Base-by-base conservation (phyloP, 1,140 invertebrate species). In the Psix sp. region DNA sequence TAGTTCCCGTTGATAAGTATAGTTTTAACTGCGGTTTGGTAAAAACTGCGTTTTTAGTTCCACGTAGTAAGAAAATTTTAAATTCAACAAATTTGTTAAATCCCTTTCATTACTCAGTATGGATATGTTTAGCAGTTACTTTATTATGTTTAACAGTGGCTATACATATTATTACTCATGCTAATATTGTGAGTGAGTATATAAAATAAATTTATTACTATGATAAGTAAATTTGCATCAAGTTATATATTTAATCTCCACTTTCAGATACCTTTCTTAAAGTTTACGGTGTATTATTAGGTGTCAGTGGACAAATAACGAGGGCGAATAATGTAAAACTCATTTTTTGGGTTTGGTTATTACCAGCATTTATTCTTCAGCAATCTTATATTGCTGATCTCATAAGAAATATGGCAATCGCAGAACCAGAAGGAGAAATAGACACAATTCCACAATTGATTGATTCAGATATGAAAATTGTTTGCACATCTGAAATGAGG, bases 301-400 rank as follows among this genome's bases (percentile, higher is more conserved):
- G 67, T n/a, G 17, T 75, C 21, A 35, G 66, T 15, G 59, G 59
- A 16, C 56, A 71, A 52, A 54, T 66, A 36, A 52, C 54, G 1
- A 43, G 52, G 31, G 45, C 39, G 18, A 31, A 35, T 13, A 73
- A 66, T 57, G 18, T 75, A 2, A 68, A 74, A 56, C 39, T 49
- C 1, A 36, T 77, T 21, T 60, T 76, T 16, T 74, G 66, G 48
- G 52, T 45, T 13, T 76, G 72, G 68, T 46, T 77, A 9, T 26
- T 77, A 20, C 68, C 72, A n/a, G 51, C 77, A 62, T 76, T 46
- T 40, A 73, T 76, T 33, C 31, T 76, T 31, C 59, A 68, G 18
- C 77, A 78, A 33, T 66, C 35, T 0, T 76, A 78, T 26, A 20
- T 74, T 15, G 75, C 72, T n/a, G 52, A 29, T 2, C 46, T 75